Base-by-base conservation (phyloP, 2,888 invertebrate species). In the Epistrophe grossulariae region DNA sequence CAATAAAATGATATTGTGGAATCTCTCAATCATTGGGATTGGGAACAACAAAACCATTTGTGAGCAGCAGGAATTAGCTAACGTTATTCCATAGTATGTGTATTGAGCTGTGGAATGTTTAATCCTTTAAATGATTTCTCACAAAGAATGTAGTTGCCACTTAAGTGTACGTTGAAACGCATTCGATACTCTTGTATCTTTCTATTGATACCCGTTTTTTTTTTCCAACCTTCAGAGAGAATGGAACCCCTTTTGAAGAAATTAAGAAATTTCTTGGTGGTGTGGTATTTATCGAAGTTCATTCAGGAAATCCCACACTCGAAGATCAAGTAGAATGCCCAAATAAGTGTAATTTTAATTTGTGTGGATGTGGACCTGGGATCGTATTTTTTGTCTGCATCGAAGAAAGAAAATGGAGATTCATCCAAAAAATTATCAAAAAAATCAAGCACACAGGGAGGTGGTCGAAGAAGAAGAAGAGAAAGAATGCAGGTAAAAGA, bases 271-370 rank as follows among this genome's bases (percentile, higher is more conserved):
- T 40, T 72, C 19, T 77, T 11, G 45, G 28, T 60, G 17, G 38
- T 68, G 50, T 45, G 68, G 57, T 73, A 55, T 48, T 50, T 57
- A 48, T 40, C 52, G 55, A 64, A 80, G 81, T 78, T 85, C 82
- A 85, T 82, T 82, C 73, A 85, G 70, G 64, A 85, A 85, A 78
- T 79, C 78, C 78, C 81, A 81, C 81, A 78, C 31, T 62, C 68
- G 57, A 50, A 77, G 70, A 82, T 78, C 70, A 82, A 85, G 70
- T 78, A 60, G 78, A 82, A 82, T 73, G 73, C 57, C 38, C 55
- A 72, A 72, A 66, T 72, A 55, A 60, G 64, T 71, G 71, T 74
- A 79, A 70, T 79, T 73, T 50, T 50, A 35, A 50, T 68, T 68
- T 50, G 13, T 68, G 50, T 35, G 50, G 64, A 60, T 72, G 66